phyloP scores from a whole-genome alignment of 2,113 vertebrate species.

The Lagenorhynchus albirostris region DNA sequence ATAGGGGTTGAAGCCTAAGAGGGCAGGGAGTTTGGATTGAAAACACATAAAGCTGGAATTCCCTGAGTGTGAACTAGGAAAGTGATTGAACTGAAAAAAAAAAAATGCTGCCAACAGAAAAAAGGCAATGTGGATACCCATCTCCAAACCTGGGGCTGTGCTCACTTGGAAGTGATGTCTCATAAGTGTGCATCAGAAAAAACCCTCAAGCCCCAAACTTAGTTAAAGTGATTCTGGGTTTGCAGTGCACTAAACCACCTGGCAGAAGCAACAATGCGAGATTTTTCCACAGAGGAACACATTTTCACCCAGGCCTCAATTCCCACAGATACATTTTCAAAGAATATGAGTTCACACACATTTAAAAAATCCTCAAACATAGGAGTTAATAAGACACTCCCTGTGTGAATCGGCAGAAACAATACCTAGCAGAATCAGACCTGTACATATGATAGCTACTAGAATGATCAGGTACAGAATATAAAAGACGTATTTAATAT shows the following conservation, averaged over 20 bases:
- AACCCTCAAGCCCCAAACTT: neutral
- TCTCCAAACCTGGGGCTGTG: neutral
- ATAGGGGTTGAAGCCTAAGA: neutral
- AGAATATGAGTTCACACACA: neutral
- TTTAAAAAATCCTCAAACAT: neutral
- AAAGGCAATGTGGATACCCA: neutral
- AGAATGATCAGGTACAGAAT: neutral
- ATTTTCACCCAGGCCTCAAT: neutral
- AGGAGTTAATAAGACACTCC: neutral
- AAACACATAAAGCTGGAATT: neutral
- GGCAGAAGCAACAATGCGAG: neutral
- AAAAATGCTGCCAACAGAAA: neutral
- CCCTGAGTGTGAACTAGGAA: neutral
- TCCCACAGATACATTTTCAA: neutral
- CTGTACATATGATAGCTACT: neutral
- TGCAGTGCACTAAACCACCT: neutral
- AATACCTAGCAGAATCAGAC: neutral
- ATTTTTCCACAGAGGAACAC: neutral
- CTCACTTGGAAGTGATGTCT: neutral
- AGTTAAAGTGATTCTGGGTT: neutral
- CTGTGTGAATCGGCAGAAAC: neutral
- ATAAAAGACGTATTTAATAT: neutral
- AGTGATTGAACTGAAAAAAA: neutral
- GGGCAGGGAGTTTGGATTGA: neutral
- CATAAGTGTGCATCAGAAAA: neutral